Base-by-base conservation (phyloP, 1,140 invertebrate genomes). In the Meteorus sp. region DNA sequence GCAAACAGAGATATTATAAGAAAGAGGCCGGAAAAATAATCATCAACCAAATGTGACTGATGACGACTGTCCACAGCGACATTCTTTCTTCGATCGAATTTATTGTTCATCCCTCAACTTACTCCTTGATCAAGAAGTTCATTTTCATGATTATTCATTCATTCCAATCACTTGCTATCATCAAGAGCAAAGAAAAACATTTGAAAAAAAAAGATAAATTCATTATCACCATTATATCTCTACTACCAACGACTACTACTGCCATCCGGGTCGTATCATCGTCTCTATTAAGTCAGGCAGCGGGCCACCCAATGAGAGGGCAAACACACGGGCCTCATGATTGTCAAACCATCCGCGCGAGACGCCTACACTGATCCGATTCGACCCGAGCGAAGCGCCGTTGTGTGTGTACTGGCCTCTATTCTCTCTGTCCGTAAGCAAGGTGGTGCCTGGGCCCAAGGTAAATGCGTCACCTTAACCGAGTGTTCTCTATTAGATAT, bases 401-500 rank as follows among this genome's bases (percentile, higher is more conserved):
- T 77, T n/a, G 70, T 77, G 73, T 75, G 76, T 77, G 29, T 33
- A 11, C 11, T 6, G 74, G 74, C 76, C 76, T 78, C n/a, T n/a
- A n/a, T 77, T 79, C 75, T 77, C 76, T 78, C 75, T 78, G 75
- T 78, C 73, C 74, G 77, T 79, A 77, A 80, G 71, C 77, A 80
- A 80, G 78, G 78, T 80, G 78, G 77, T 80, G 77, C 76, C 75
- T 79, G 75, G 78, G 78, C 77, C 77, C 74, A 80, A 80, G 78
- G 78, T 80, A 80, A 80, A 76, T 80, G 76, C 76, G 77, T 79
- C 78, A 80, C 78, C 78, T 80, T 80, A 80, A 80, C 69, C 73
- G 77, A 80, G 77, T 80, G 78, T 80, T 77, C 70, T 78, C 69
- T 78, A n/a, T 71, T 77, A 77, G 73, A 75, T 78, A 75, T 75